These are phyloP conservation scores for Brachynemurus nebulosus DNA, from an alignment of 2,888 invertebrate species.

Conservation along the genomic window DNA sequence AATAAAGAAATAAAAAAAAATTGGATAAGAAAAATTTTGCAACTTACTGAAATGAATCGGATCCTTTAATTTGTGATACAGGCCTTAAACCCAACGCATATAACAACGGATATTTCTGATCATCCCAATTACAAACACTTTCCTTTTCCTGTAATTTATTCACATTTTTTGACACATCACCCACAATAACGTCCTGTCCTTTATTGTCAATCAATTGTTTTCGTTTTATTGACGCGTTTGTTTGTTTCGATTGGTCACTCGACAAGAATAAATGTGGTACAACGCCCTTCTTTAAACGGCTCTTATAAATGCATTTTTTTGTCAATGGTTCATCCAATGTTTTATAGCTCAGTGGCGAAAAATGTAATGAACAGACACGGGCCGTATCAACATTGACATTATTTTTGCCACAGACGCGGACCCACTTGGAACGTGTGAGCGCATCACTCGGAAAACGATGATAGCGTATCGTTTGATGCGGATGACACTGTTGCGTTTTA, in stretches of 20 bases:
- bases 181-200: not conserved
- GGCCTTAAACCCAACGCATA: slow-evolving; percentile 41
- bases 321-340: slow-evolving; percentile 37
- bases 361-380: slow-evolving; percentile 39
- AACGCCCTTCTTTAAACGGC: slow-evolving; percentile 37
- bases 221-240: too few species aligned
- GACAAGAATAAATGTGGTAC: slow-evolving; percentile 29
- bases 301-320: slow-evolving; percentile 22
- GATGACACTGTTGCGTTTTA: slow-evolving; percentile 33
- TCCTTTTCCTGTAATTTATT: slow-evolving; percentile 8
- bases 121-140: slow-evolving; percentile 15
- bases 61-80: slow-evolving; percentile 21
- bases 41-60: slow-evolving; percentile 13
- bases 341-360: slow-evolving; percentile 37
- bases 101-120: slow-evolving; percentile 34
- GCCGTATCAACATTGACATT: slow-evolving; percentile 40
- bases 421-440: slow-evolving; percentile 36
- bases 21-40: slow-evolving; percentile 10
- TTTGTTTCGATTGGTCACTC: too few species aligned
- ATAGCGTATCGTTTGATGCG: slow-evolving; percentile 38
- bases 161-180: not conserved
- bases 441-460: slow-evolving; percentile 42
- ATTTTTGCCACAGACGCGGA: slow-evolving; percentile 37
- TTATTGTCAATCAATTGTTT: not conserved
- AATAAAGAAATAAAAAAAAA: not conserved